Base-by-base conservation (phyloP, 2,113 vertebrate genomes). In the Elanus axillaris region DNA sequence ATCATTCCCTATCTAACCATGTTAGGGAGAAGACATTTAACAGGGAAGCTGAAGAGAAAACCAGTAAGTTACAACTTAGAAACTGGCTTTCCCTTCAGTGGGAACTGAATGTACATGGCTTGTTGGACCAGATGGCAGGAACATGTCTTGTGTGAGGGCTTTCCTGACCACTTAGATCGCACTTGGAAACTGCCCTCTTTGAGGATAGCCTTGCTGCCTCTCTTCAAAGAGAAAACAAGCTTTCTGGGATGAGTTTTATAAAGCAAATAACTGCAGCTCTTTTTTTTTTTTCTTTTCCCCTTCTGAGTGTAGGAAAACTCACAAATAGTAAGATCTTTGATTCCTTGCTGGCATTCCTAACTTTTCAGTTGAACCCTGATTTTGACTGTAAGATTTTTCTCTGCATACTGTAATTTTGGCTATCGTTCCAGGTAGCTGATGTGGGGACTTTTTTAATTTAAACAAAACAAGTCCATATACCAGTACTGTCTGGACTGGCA, bases 121-220 rank as follows among this genome's bases (percentile, higher is more conserved):
- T 68, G 10, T 32, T 53, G 62, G 64, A 52, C 23, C n/a, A 48
- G 59, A 8, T 21, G 55, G 19, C 36, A 59, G 43, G 48, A 55
- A 5, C 23, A 1, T 1, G 0, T 36, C 40, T 18, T 11, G 6
- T 0, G 1, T 9, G 18, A 62, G 56, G 73, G 66, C 26, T 86
- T 68, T 67, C 34, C 47, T 40, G 10, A 22, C 47, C 43, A 38
- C 16, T 11, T 21, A 3, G 36, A 50, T 48, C 3, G 45, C 23
- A 7, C 42, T 11, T 47, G 58, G 50, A 31, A 83, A 32, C 20
- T 31, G 7, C 40, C 42, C 7, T 40, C n/a, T 10, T 23, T 0
- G 2, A 64, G 40, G 22, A 8, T 2, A 34, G 40, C 20, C 69
- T 21, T 38, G 48, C 64, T 53, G 68, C 58, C 71, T 40, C 6